phyloP scores from a whole-genome alignment of 2,888 invertebrate genomes.

The Diploptera punctata region DNA sequence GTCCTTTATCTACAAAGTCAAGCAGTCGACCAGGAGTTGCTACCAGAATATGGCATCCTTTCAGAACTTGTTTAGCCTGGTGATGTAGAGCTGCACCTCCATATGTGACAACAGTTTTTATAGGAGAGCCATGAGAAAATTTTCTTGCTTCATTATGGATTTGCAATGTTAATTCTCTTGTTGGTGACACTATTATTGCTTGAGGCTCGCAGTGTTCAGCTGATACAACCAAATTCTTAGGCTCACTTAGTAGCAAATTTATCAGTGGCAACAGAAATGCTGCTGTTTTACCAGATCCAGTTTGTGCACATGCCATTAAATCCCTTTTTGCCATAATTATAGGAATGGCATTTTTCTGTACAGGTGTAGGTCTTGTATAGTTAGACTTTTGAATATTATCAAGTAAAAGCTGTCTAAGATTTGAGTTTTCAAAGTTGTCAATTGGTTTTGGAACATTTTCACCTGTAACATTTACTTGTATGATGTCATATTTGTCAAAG shows the following conservation, averaged over 20 bases:
- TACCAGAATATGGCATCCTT: conserved; percentile 73
- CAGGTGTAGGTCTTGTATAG: conserved; percentile 88
- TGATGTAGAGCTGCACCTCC: conserved; percentile 84
- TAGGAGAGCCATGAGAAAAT: conserved; percentile 75
- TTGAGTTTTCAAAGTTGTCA: conserved; percentile 72
- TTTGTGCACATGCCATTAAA: conserved; percentile 97
- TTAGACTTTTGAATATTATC: conserved; percentile 81
- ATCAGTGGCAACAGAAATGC: conserved; percentile 93
- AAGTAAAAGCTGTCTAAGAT: conserved; percentile 71
- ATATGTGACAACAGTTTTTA: conserved; percentile 79
- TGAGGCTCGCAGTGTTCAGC: conserved; percentile 69
- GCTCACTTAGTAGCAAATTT: conserved; percentile 67
- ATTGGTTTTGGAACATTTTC: conserved; percentile 70
- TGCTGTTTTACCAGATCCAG: conserved; percentile 97
- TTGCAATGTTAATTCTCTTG: conserved; percentile 89
- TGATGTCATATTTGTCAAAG: conserved; percentile 85
- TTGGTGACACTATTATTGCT: conserved; percentile 88
- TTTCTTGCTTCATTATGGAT: conserved; percentile 85
- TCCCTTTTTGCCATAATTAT: conserved; percentile 81
- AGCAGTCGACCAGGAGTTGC: conserved; percentile 75
- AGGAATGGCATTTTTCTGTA: conserved; percentile 92
- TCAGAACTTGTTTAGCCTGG: conserved; percentile 62
- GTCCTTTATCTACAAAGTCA: conserved; percentile 67
- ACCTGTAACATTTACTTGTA: conserved; percentile 84
- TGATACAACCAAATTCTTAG: conserved; percentile 56